Evolutionary conservation across 92 coral and sea anemone species (phyloP), one percentile per base, ranked within the genome.

Genomic region (Zoanthus sansibaricus): DNA sequence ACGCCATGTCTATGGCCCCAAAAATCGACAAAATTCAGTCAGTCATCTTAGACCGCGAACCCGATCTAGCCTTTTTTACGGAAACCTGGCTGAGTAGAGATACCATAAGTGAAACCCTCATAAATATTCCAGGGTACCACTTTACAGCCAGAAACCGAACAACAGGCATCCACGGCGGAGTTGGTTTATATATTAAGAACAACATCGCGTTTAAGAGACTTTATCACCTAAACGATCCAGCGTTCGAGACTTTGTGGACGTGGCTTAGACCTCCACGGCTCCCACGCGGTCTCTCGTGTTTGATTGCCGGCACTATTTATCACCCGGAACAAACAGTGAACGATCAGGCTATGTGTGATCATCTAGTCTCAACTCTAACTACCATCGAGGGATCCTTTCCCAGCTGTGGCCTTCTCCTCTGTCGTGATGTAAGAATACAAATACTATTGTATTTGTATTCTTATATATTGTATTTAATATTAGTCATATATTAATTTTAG

Each of bases 341-440:
- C 67, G 91, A 91, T 64, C 68, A 37, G 7, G 76, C 77, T 6
- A 76, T 90, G 90, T 20, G 77, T 14, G 56, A 77, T 10, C 75
- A 84, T 64, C 31, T 93, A 69, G 48, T 68, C 59, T 12, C 79
- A 31, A 51, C 90, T 18, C 86, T 86, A 32, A 82, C 90, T 10
- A 56, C 91, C 71, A 72, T 88, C 52, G 95, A 90, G 71, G 90
- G 95, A 3, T 56, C 12, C 7, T 92, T 71, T 82, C 94, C 89
- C 75, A 88, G 91, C 52, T 90, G 93, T 71, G 90, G 93, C n/a
- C 64, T 92, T 18, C 44, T 90, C 20, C 37, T 90, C 42, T 74
- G 84, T 55, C 93, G 93, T 54, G 93, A 90, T n/a, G n/a, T n/a
- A n/a, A n/a, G n/a, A n/a, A n/a, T n/a, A n/a, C n/a, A n/a, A n/a